phyloP scores from a whole-genome alignment of 1,140 invertebrate species.

The Drosophila trapezifrons region DNA sequence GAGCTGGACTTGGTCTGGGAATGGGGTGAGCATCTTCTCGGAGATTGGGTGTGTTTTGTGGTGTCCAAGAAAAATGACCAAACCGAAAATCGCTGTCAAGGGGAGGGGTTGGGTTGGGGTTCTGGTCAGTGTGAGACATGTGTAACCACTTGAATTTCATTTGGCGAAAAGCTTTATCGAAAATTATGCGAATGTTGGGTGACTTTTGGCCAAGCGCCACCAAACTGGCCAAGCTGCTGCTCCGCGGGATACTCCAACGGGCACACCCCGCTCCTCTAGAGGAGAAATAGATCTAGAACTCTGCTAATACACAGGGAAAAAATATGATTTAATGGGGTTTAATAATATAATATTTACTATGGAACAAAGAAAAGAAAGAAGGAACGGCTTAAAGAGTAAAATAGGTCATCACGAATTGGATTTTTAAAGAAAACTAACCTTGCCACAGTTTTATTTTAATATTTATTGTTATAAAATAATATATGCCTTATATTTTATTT shows the following conservation, averaged over 20 bases:
- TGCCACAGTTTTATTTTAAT: no score
- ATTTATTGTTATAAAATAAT: background rate
- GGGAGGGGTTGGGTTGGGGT: background rate
- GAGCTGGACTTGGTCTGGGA: slow-evolving; percentile 45
- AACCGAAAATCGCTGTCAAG: slow-evolving; percentile 30
- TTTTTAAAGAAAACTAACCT: no score
- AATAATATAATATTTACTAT: background rate
- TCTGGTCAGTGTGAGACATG: slow-evolving; percentile 46
- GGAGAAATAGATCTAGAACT: slow-evolving; percentile 25
- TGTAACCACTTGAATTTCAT: slow-evolving; percentile 83
- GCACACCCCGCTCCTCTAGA: background rate
- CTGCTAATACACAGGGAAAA: slow-evolving; percentile 9
- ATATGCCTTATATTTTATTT: background rate
- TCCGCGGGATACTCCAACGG: slow-evolving; percentile 52
- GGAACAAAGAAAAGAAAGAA: background rate
- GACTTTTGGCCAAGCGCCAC: slow-evolving; percentile 79
- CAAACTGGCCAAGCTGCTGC: slow-evolving; percentile 43
- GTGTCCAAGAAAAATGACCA: slow-evolving; percentile 69
- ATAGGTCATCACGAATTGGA: no score
- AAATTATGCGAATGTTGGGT: slow-evolving; percentile 80
- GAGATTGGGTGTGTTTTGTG: slow-evolving; percentile 11
- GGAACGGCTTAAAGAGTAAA: background rate
- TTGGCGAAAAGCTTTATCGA: slow-evolving; percentile 81
- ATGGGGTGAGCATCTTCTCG: slow-evolving; percentile 17
- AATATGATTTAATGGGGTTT: background rate